These are phyloP conservation scores for Spilogale gracilis DNA, from an alignment of 2,113 vertebrate genomes.

Conservation along the genomic window DNA sequence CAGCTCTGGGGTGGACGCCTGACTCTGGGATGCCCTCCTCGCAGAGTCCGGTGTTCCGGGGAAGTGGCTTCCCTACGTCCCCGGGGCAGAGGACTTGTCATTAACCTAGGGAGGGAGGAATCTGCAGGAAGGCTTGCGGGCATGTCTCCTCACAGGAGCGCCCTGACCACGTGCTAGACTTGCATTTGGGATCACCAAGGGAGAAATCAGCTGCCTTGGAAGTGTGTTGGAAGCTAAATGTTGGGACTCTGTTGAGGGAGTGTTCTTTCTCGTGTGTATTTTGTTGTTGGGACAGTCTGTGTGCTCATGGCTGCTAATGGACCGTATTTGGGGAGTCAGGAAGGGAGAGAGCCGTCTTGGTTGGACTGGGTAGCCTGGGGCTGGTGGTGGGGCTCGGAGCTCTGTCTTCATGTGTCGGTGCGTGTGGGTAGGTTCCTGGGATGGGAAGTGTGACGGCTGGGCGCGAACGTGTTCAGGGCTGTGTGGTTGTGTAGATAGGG, in stretches of 20 bases:
- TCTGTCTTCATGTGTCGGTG: too few relatives aligned
- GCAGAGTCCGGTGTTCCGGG: neutral
- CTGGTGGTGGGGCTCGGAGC: too few relatives aligned
- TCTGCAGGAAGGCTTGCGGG: neutral
- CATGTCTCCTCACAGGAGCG: neutral
- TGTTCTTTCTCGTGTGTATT: too few relatives aligned
- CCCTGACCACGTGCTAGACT: neutral
- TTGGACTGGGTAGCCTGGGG: neutral
- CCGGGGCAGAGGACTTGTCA: neutral
- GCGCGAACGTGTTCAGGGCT: neutral
- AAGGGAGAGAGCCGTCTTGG: too few relatives aligned
- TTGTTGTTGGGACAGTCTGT: fast-evolving
- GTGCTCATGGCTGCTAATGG: fast-evolving
- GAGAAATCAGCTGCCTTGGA: neutral
- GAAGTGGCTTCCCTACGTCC: neutral
- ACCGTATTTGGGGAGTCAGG: neutral
- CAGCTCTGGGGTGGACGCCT: neutral
- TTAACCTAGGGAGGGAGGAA: neutral
- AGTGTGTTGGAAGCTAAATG: neutral
- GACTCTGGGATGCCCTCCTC: neutral
- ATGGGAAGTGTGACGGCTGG: fast-evolving
- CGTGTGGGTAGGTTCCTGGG: neutral
- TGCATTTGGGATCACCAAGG: neutral
- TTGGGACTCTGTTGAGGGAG: neutral
- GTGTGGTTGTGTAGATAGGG: neutral